Conservation (phyloP, 2,113 vertebrate genomes). For the Xerus inauris region DNA sequence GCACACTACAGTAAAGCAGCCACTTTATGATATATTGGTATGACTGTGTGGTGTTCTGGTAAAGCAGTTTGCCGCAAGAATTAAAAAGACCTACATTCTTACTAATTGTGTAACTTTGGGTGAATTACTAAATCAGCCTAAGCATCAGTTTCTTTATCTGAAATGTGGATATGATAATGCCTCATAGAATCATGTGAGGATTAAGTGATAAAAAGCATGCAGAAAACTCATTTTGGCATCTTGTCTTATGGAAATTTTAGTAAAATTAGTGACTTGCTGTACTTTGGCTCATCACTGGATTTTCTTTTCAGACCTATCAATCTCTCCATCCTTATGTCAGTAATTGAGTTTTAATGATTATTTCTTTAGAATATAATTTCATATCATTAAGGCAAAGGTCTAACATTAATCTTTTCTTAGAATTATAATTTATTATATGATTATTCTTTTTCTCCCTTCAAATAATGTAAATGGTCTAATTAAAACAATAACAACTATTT, state of each 20-base stretch:
- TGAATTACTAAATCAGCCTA: neutral
- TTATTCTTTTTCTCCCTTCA: neutral
- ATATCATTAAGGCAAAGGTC: neutral
- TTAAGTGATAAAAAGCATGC: neutral
- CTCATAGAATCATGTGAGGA: neutral
- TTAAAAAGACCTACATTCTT: neutral
- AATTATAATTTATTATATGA: slow-evolving; percentile 9
- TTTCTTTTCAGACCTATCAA: neutral
- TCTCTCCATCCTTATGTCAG: neutral
- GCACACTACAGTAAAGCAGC: no score
- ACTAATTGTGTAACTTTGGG: neutral
- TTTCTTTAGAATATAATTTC: slow-evolving; percentile 32
- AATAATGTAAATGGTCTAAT: neutral
- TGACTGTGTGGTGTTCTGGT: neutral
- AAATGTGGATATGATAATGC: neutral
- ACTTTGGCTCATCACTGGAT: neutral
- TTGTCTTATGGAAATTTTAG: neutral
- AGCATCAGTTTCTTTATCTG: neutral
- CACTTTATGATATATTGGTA: no score
- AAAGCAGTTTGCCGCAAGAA: slow-evolving; percentile 3
- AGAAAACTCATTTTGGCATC: neutral
- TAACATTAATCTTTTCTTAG: slow-evolving; percentile 9
- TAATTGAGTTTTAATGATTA: slow-evolving; percentile 36
- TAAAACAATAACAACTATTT: slow-evolving; percentile 39
- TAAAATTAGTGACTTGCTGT: neutral